A percentile compares a stretch with the other conserved stretches of the same genome.
Evolutionary conservation across 2,797 vertebrate species (phyloP).

Genomic region (Chrosomus eos): DNA sequence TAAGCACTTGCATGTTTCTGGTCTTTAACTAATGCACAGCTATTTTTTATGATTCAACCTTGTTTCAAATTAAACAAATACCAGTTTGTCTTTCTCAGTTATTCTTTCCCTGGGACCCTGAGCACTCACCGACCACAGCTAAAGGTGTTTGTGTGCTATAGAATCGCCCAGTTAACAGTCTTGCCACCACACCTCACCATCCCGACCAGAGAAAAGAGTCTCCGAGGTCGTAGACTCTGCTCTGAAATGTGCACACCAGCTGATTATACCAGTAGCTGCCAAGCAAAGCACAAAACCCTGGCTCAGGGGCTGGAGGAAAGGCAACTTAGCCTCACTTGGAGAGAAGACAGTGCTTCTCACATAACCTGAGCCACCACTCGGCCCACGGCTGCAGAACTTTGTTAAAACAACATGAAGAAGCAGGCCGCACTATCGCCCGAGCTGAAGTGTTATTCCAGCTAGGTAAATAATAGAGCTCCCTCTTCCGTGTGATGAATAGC

Average conservation of each 20-base stretch:
- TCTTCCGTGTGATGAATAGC: constrained; percentile 64
- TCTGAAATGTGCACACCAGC: constrained; percentile 69
- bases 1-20: neutral
- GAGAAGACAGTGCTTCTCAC: constrained; percentile 68
- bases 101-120: neutral
- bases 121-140: neutral
- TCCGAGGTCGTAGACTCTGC: constrained; percentile 48
- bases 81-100: neutral
- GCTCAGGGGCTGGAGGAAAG: constrained; percentile 54
- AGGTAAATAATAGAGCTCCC: constrained; percentile 70
- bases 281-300: constrained; percentile 69
- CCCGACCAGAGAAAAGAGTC: constrained; percentile 40
- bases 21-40: neutral
- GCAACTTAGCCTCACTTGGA: constrained; percentile 52
- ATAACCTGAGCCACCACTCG: constrained; percentile 59
- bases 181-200: constrained; percentile 49
- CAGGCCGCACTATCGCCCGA: constrained; percentile 48
- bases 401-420: constrained; percentile 64
- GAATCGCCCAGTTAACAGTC: constrained; percentile 34
- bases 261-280: constrained; percentile 66
- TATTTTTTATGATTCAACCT: neutral
- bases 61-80: neutral
- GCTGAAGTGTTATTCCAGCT: constrained; percentile 77
- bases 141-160: constrained; percentile 53
- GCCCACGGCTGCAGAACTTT: constrained; percentile 61